Evolutionary conservation across 1,140 invertebrate species (phyloP), one percentile per base, ranked within the genome.

Genomic region (Penaeus chinensis): DNA sequence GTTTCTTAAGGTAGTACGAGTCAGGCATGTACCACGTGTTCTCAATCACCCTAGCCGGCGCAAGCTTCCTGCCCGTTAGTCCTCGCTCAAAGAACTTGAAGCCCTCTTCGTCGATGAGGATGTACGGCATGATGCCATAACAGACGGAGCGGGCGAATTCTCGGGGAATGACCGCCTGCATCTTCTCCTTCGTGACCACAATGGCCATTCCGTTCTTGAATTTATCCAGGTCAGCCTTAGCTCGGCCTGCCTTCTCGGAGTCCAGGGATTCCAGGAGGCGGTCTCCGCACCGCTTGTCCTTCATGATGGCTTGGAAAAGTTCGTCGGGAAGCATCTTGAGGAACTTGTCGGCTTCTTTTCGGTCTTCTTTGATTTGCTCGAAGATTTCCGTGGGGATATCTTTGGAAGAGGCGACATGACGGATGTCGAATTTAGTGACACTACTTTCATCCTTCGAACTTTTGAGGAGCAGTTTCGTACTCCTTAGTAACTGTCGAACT

Each of bases 111-210:
- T 96, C 96, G 0, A 96, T 92, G 5, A 96, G 94, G 5, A 95
- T 95, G 90, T 96, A 96, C 7, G 95, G 94, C 2, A 96, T 94
- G 92, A 96, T 93, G 22, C 96, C 96, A 2, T 95, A 95, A 10
- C 96, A 92, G 16, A 96, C 95, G 27, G 94, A 94, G 37, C 95
- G 93, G 66, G 95, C 94, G 0, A 95, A 95, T 91, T 96, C 95
- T 66, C 95, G 93, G 0, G 96, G 96, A 27, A 96, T 94, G 2
- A 96, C 95, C 0, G 95, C 95, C 91, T 96, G 95, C n/a, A 95
- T 90, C 24, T 95, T 95, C 91, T 95, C 94, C 85, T 96, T 96
- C 85, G 96, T 93, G 69, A 96, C 96, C 91, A 96, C 93, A 62
- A 91, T 91, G 47, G 90, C 90, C 85, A 89, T 89, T 1, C 90